Percentiles rank a stretch among this genome's conserved stretches.
phyloP scores from a whole-genome alignment of 2,888 invertebrate species.

The Tetragonula carbonaria region DNA sequence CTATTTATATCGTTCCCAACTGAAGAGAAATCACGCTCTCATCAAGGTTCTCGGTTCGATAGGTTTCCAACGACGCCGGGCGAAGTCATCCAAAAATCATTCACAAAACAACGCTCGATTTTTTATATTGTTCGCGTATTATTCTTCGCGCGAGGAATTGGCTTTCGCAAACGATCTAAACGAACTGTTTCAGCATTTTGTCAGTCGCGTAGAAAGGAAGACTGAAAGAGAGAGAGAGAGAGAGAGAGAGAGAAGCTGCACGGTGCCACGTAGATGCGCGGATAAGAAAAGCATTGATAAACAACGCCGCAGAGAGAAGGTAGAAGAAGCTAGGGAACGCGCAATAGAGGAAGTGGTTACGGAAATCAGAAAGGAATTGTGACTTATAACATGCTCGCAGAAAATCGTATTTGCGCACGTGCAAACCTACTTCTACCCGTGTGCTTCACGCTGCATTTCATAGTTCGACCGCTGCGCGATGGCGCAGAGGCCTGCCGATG shows the following conservation, averaged over 20 bases:
- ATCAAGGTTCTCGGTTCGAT: conserved; percentile 71
- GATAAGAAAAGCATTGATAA: conserved; percentile 36
- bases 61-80: conserved; percentile 23
- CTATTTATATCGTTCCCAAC: conserved; percentile 76
- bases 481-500: not conserved
- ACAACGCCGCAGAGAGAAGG: conserved; percentile 16
- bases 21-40: conserved; percentile 64
- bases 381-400: conserved; percentile 44
- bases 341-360: conserved; percentile 47
- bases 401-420: not conserved
- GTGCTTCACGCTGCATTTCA: not conserved
- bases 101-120: no score
- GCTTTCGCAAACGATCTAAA: no score
- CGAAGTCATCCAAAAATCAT: not conserved
- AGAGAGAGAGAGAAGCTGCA: not conserved
- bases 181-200: not conserved
- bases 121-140: no score
- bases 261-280: conserved; percentile 21
- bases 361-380: conserved; percentile 26
- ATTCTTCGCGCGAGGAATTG: no score
- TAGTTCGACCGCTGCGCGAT: not conserved
- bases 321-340: conserved; percentile 5
- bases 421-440: conserved; percentile 28
- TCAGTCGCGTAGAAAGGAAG: not conserved
- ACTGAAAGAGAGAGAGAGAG: not conserved